Percentiles rank a stretch among this genome's conserved stretches.
These are phyloP conservation scores for Acropternis orthonyx DNA, from an alignment of 2,797 vertebrate species.

Conservation along the genomic window DNA sequence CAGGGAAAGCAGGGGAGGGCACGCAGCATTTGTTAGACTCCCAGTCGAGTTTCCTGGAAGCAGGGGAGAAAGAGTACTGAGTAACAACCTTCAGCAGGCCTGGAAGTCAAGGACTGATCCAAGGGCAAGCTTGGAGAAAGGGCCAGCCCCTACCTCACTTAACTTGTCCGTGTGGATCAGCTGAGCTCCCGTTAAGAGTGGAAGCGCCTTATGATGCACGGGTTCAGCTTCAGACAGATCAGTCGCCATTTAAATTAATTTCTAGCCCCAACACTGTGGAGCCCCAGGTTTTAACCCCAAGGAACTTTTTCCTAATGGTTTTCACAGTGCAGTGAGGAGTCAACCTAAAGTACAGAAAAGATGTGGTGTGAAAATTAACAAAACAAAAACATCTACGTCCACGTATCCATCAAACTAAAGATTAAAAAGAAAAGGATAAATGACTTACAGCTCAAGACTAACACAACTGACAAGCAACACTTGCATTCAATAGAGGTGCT, in stretches of 20 bases:
- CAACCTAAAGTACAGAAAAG: slow-evolving; percentile 82
- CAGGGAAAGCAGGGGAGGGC: slow-evolving; percentile 27
- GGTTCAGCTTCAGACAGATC: slow-evolving; percentile 81
- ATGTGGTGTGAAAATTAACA: slow-evolving; percentile 78
- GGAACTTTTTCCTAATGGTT: slow-evolving; percentile 79
- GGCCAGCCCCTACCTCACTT: slow-evolving; percentile 81
- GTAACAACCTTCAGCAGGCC: slow-evolving; percentile 60
- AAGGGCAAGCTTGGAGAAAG: slow-evolving; percentile 76
- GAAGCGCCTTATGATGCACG: slow-evolving; percentile 80
- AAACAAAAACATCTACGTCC: slow-evolving; percentile 62
- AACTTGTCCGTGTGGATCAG: slow-evolving; percentile 81
- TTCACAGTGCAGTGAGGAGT: slow-evolving; percentile 78
- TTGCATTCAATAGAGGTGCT: slow-evolving; percentile 38
- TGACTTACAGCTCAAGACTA: slow-evolving; percentile 22
- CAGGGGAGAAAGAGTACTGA: slow-evolving; percentile 32
- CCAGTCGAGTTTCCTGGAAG: slow-evolving; percentile 37
- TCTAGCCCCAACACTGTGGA: slow-evolving; percentile 79
- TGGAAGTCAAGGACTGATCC: slow-evolving; percentile 75
- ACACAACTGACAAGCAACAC: slow-evolving; percentile 20
- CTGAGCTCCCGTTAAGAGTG: slow-evolving; percentile 81
- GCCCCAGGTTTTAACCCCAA: slow-evolving; percentile 80
- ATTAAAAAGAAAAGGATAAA: slow-evolving; percentile 49
- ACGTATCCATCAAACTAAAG: slow-evolving; percentile 37
- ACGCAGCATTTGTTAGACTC: slow-evolving; percentile 38
- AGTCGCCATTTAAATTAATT: slow-evolving; percentile 81